Percentiles rank a stretch among this genome's conserved stretches.
Evolutionary conservation across 2,113 vertebrate species (phyloP).

Genomic region (Pongo pygmaeus): DNA sequence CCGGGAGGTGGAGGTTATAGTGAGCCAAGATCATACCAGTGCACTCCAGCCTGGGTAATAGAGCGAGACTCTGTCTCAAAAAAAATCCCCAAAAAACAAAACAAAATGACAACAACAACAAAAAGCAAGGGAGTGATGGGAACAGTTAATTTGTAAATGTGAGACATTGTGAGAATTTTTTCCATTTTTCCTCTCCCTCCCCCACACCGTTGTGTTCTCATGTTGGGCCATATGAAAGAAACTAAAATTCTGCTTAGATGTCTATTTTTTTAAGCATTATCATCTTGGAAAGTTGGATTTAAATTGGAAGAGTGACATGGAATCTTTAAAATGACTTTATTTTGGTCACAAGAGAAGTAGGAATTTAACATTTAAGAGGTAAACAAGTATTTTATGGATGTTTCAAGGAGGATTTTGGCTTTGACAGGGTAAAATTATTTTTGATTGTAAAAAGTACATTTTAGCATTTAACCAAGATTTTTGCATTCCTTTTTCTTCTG

Average conservation of each 20-base stretch:
- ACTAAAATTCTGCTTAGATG: constrained; percentile 16
- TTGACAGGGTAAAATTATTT: constrained; percentile 52
- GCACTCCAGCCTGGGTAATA: no score
- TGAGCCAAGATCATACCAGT: no score
- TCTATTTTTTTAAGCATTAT: not conserved
- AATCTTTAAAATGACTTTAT: constrained; percentile 15
- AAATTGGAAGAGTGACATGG: not conserved
- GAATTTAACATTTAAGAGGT: constrained; percentile 4
- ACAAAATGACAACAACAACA: no score
- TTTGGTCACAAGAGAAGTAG: constrained; percentile 18
- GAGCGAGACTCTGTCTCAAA: no score
- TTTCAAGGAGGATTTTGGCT: constrained; percentile 28
- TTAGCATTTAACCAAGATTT: constrained; percentile 37
- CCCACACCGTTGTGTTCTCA: not conserved
- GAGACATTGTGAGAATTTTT: not conserved
- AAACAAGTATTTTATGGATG: not conserved
- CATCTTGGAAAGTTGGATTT: constrained; percentile 3
- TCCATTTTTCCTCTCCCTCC: not conserved
- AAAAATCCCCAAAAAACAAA: no score
- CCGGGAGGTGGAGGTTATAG: no score
- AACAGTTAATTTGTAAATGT: not conserved
- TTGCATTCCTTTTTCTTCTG: not conserved
- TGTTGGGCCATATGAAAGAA: not conserved
- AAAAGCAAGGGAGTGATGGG: not conserved
- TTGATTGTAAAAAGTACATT: constrained; percentile 17